Percentiles rank a stretch among this genome's conserved stretches.
These are phyloP conservation scores for Parelbella ahira DNA, from an alignment of 2,888 invertebrate species.

Conservation along the genomic window DNA sequence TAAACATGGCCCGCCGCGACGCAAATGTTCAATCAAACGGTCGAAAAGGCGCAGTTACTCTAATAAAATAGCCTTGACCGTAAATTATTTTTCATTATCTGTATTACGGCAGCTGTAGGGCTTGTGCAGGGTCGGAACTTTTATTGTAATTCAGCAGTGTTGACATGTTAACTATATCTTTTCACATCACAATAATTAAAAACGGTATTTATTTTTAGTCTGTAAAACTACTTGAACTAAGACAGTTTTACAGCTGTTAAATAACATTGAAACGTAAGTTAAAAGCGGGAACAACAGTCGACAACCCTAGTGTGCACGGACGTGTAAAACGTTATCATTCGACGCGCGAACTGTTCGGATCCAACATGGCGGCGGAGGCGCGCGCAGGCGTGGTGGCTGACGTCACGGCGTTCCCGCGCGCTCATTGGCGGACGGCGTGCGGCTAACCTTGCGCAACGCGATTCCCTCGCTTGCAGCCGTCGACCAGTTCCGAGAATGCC, in stretches of 20 bases:
- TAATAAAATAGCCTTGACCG: constrained; percentile 41
- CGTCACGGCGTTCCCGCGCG: constrained; percentile 56
- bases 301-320: too few species aligned
- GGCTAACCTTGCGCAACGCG: constrained; percentile 75
- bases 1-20: constrained; percentile 1
- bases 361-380: constrained; percentile 71
- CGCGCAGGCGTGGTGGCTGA: constrained; percentile 79
- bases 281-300: too few species aligned
- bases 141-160: too few species aligned
- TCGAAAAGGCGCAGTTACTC: constrained; percentile 6
- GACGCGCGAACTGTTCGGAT: constrained; percentile 38
- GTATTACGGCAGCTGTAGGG: constrained; percentile 7
- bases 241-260: too few species aligned
- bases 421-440: constrained; percentile 59
- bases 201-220: too few species aligned
- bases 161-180: too few species aligned
- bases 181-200: too few species aligned
- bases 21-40: constrained; percentile 16
- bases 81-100: constrained; percentile 36
- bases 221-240: too few species aligned
- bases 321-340: constrained; percentile 43
- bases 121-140: constrained; percentile 1
- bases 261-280: too few species aligned
- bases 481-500: constrained; percentile 54
- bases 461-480: constrained; percentile 40